phyloP scores from a whole-genome alignment of 2,888 invertebrate species.

The Neria commutata region DNA sequence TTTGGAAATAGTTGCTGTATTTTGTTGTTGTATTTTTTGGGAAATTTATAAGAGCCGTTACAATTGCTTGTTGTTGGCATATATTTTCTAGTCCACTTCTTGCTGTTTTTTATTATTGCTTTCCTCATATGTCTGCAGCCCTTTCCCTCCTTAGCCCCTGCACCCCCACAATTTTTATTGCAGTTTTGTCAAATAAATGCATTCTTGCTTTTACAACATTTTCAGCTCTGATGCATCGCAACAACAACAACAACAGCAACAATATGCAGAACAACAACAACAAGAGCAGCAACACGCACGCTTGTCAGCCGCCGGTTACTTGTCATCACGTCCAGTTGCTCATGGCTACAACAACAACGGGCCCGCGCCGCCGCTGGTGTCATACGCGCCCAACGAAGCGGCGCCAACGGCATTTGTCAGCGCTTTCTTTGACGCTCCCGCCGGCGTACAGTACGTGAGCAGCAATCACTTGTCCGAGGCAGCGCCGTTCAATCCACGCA shows the following conservation, averaged over 20 bases:
- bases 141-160: not conserved
- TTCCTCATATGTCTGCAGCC: not conserved
- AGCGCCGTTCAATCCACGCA: constrained; percentile 11
- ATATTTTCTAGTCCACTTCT: constrained; percentile 7
- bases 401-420: too few species aligned
- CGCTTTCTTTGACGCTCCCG: constrained; percentile 4
- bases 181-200: not conserved
- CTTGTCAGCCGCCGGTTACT: constrained; percentile 2
- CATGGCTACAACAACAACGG: constrained; percentile 32
- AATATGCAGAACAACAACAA: not conserved
- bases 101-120: not conserved
- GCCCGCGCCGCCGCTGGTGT: constrained; percentile 38
- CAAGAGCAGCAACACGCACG: too few species aligned
- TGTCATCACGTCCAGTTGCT: constrained; percentile 11
- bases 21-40: too few species aligned
- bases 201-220: not conserved
- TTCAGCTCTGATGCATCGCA: constrained; percentile 28
- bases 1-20: too few species aligned
- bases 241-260: not conserved
- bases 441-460: constrained; percentile 33
- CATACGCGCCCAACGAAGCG: constrained; percentile 33
- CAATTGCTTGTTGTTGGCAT: too few species aligned
- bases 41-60: too few species aligned
- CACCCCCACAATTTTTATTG: not conserved
- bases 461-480: constrained; percentile 32